A percentile compares a stretch with the other conserved stretches of the same genome.
phyloP scores from a whole-genome alignment of 2,888 invertebrate genomes.

The Syrphus vitripennis region DNA sequence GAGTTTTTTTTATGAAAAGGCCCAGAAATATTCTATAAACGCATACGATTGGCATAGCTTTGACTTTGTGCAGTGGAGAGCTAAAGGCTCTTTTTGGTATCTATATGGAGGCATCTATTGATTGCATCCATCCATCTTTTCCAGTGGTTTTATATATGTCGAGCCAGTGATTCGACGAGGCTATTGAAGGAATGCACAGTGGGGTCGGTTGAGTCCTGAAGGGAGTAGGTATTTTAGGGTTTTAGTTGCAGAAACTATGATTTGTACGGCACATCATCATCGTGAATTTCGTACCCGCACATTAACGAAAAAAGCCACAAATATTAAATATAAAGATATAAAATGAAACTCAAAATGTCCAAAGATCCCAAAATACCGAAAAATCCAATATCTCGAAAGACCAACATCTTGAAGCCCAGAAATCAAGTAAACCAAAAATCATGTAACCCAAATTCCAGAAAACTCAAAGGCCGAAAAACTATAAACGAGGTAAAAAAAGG shows the following conservation, averaged over 20 bases:
- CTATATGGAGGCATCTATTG: constrained; percentile 52
- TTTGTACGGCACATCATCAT: too few species aligned
- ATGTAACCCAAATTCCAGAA: too few species aligned
- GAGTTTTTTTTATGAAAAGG: background rate
- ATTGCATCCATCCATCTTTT: constrained; percentile 56
- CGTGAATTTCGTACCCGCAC: too few species aligned
- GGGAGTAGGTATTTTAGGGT: background rate
- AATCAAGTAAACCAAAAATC: too few species aligned
- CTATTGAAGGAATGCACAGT: background rate
- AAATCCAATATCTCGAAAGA: too few species aligned
- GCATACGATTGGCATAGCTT: constrained; percentile 35
- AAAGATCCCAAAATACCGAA: too few species aligned
- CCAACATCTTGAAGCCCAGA: too few species aligned
- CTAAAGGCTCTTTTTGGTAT: constrained; percentile 36
- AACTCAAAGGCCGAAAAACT: too few species aligned
- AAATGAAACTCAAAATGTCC: background rate
- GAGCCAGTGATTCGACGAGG: background rate
- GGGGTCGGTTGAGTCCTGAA: background rate
- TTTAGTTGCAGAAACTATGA: too few species aligned
- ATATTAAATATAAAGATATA: background rate
- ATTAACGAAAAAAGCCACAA: background rate
- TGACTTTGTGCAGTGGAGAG: background rate
- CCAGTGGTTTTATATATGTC: constrained; percentile 23
- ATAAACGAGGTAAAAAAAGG: too few species aligned
- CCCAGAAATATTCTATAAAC: background rate